These are phyloP conservation scores for Phodopus roborovskii DNA, from an alignment of 2,113 vertebrate genomes.

Conservation along the genomic window DNA sequence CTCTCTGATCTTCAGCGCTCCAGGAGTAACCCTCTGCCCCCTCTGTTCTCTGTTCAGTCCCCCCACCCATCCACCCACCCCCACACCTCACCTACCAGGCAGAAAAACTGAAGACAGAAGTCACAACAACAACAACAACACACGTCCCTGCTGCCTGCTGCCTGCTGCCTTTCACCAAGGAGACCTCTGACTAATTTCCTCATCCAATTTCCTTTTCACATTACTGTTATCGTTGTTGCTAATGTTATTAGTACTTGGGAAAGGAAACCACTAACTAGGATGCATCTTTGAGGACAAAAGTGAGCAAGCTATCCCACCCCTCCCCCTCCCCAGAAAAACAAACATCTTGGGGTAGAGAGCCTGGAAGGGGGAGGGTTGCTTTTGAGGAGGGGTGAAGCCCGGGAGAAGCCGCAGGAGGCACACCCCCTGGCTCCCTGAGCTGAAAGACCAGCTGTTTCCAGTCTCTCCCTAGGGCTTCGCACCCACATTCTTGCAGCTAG, in stretches of 20 bases:
- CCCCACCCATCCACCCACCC: background rate
- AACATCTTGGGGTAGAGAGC: background rate
- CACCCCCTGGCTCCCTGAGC: conserved; percentile 21
- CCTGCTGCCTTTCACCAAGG: conserved; percentile 70
- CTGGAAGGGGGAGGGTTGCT: background rate
- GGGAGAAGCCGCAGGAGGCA: conserved; percentile 34
- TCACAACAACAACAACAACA: conserved; percentile 26
- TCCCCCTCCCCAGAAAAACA: conserved; percentile 64
- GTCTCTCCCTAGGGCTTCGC: background rate
- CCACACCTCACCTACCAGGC: background rate
- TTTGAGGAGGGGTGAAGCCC: conserved; percentile 59
- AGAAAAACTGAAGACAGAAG: background rate
- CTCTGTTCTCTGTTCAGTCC: conserved; percentile 27
- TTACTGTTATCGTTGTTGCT: background rate
- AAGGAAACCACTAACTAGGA: conserved; percentile 40
- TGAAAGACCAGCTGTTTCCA: background rate
- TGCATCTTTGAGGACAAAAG: conserved; percentile 49
- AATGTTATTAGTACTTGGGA: conserved; percentile 49
- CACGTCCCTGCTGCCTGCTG: conserved; percentile 21
- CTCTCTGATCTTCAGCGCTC: background rate
- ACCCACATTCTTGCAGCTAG: background rate
- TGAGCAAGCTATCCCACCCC: conserved; percentile 15
- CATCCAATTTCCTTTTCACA: conserved; percentile 56
- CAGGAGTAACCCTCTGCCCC: conserved; percentile 22
- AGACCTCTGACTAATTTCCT: conserved; percentile 75